Percentiles rank a stretch among this genome's conserved stretches.
Conservation (phyloP, 2,888 invertebrate species). For the Archips crataeganus region DNA sequence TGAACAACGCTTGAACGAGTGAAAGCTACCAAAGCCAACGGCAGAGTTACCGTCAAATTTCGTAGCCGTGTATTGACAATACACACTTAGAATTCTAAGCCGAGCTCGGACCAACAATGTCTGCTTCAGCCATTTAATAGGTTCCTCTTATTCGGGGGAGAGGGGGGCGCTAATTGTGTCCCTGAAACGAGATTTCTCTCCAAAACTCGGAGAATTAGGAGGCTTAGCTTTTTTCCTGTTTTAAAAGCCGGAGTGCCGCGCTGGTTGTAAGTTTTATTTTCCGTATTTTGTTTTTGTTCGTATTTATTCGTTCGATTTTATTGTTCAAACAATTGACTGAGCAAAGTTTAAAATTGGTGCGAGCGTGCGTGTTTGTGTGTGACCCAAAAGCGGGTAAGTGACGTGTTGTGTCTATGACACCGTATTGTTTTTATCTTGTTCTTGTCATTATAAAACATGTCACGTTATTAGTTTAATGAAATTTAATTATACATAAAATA, state of each 20-base stretch:
- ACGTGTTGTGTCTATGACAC: no score
- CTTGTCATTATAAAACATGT: no score
- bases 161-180: slow-evolving; percentile 56
- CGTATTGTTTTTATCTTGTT: no score
- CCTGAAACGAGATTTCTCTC: slow-evolving; percentile 48
- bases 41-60: background rate
- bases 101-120: slow-evolving; percentile 51
- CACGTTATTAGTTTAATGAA: no score
- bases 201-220: slow-evolving; percentile 46
- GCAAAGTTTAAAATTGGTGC: no score
- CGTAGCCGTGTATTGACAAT: slow-evolving; percentile 16
- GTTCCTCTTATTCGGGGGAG: slow-evolving; percentile 51
- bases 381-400: no score
- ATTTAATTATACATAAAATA: no score
- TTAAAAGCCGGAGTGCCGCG: slow-evolving; percentile 1
- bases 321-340: background rate
- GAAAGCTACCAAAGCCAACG: background rate
- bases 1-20: no score
- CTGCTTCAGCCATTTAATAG: slow-evolving; percentile 57
- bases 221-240: slow-evolving; percentile 23
- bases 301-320: background rate
- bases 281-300: background rate
- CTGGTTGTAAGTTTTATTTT: background rate
- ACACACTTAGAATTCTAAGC: slow-evolving; percentile 21
- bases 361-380: no score